Base-by-base conservation (phyloP, 2,888 invertebrate genomes). In the Drosophila diplacantha region DNA sequence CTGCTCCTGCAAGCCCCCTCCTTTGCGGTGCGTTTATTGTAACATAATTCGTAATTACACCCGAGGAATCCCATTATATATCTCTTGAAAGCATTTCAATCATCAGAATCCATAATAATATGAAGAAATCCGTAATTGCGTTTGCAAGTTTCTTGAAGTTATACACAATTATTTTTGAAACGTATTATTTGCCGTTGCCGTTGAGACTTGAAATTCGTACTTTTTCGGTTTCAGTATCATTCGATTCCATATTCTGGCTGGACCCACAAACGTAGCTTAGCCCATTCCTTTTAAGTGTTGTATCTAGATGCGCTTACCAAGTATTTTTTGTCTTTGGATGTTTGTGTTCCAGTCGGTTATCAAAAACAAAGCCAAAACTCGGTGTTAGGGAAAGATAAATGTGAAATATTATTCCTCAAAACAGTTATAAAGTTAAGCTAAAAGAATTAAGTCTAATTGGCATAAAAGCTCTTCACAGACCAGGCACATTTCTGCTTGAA, bases 301-400 rank as follows among this genome's bases (percentile, higher is more conserved):
- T 55, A 38, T 29, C 11, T 54, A 55, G 37, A 29, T 54, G 37
- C 54, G 55, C 54, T 38, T 16, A 53, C 37, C 26, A 37, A n/a
- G 35, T 53, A 53, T 29, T 37, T 31, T n/a, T 29, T 18, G 16
- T 29, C 8, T 16, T 29, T 29, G 29, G 18, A 44, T 44, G 37
- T 18, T 55, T 39, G 29, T 39, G n/a, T 51, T 29, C 26, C 38
- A 29, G 39, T 51, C 44, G 44, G 44, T 46, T 46, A 46, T 46
- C 44, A 14, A 46, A 29, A 14, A 7, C 7, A 7, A 11, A 26
- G 18, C 12, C 12, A 12, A 18, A 18, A 29, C 4, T 8, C 5
- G 14, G 29, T 46, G 29, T 46, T 20, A 14, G 18, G 44, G 9
- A 14, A 31, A 20, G 18, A 18, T 5, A 5, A 5, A 14, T 2